Evolutionary conservation across 2,113 vertebrate species (phyloP).

Genomic region (Canis aureus): DNA sequence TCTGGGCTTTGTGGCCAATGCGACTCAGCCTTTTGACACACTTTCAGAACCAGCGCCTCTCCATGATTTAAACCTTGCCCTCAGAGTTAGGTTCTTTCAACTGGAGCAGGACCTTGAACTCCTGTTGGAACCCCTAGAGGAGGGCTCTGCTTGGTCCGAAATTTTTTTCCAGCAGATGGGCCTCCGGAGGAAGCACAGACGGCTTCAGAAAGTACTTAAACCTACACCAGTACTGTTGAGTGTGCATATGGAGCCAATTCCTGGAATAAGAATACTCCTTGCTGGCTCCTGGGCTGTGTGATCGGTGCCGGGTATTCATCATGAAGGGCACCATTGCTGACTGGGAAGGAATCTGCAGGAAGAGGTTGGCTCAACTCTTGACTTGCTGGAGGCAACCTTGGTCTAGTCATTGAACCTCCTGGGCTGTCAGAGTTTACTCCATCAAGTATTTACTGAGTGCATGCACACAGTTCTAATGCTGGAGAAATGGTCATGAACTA

Average conservation of each 20-base stretch:
- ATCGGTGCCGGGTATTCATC: neutral
- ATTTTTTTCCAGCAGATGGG: neutral
- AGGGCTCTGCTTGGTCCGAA: neutral
- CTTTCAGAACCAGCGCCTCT: neutral
- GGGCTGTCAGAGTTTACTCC: neutral
- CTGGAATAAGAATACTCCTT: neutral
- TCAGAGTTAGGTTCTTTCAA: neutral
- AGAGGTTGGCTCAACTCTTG: neutral
- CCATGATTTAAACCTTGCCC: neutral
- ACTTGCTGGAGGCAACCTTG: neutral
- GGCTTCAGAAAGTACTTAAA: neutral
- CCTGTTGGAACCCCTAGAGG: neutral
- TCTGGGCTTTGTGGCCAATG: neutral
- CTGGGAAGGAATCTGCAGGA: too few relatives aligned
- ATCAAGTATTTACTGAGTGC: neutral
- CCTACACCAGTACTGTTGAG: neutral
- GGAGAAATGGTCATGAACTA: neutral
- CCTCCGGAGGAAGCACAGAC: neutral
- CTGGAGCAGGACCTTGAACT: neutral
- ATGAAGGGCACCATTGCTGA: neutral
- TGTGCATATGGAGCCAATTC: neutral
- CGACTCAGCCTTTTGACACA: neutral
- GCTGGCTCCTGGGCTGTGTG: too few relatives aligned
- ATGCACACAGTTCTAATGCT: neutral
- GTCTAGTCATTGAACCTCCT: neutral